Evolutionary conservation across 2,888 invertebrate genomes (phyloP), one percentile per base, ranked within the genome.

Genomic region (Limnephilus lunatus): DNA sequence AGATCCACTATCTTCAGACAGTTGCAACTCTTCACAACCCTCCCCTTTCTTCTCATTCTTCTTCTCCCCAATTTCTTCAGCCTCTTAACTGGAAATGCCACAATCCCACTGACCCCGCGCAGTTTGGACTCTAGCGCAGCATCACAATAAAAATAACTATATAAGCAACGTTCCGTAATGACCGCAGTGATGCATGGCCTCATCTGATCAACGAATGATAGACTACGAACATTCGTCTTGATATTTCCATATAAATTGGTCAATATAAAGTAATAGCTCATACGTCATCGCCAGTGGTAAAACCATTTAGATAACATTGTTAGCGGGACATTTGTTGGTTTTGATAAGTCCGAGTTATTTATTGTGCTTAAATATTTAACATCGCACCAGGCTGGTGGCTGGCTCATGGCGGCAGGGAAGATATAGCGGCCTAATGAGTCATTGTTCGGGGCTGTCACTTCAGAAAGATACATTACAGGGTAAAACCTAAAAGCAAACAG

Each of bases 381-480:
- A 9, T 68, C 68, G n/a, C 68, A 68, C 68, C 68, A 68, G 68
- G 68, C 68, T n/a, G 68, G 25, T n/a, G 68, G 68, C 68, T 68
- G 12, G 44, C 44, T 11, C 44, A 44, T 44, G 68, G 19, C 68
- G 68, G 68, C 9, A n/a, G 68, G 68, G 68, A 68, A 81, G 90
- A 81, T 81, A 19, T 4, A 44, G 44, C 44, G 44, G 44, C 30
- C 31, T 92, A 92, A 92, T 92, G 92, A 92, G 81, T 90, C 90
- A 92, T 93, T 93, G 92, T 93, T 91, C 89, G 91, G 82, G 68
- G 68, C 92, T 93, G 93, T 93, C 93, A 92, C 91, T 89, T 87
- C 87, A 80, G 89, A 92, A 91, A 93, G 91, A 92, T 87, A 87
- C 93, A 93, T 92, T 89, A 90, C 91, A 86, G 90, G 91, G 90